Base-by-base conservation (phyloP, 2,113 vertebrate species). In the Parus major region DNA sequence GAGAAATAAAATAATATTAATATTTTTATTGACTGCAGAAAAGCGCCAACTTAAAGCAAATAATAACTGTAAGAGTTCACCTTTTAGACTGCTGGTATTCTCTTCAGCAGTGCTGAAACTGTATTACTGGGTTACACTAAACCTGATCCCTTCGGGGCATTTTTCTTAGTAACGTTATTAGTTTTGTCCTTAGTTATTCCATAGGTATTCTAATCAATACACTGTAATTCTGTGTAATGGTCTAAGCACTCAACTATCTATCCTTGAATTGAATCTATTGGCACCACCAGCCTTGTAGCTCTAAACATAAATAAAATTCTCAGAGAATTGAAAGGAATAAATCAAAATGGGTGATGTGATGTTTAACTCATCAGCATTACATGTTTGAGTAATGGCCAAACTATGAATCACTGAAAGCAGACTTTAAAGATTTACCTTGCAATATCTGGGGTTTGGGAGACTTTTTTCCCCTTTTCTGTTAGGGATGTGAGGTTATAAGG, bases 1-100 rank as follows among this genome's bases (percentile, higher is more conserved):
- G 42, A 71, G 60, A 95, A 90, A 93, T 96, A 88, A 93, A 93
- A 92, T 78, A 28, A 41, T 89, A 92, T 95, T 93, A 88, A 90
- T 93, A 70, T 88, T 93, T 91, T 92, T 93, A 94, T 88, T 90
- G 65, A 63, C 72, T 69, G 23, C 77, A 61, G 47, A 82, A 81
- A 91, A 80, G 3, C 60, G 88, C 11, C 14, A 83, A 49, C 21
- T 70, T 79, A 70, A 80, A 72, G n/a, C 76, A 93, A 95, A 89
- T 68, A 68, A 61, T 47, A 90, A 56, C 50, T 60, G 33, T 41
- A 50, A 50, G 60, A 44, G 33, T 82, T 86, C 20, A 65, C 81
- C 36, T 71, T 71, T 90, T 35, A 41, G 49, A 33, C 35, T 92
- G 41, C 36, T 73, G 72, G 25, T 78, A 47, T 91, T 93, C 69